A percentile compares a stretch with the other conserved stretches of the same genome.
These are phyloP conservation scores for Heliconius charithonia DNA, from an alignment of 2,888 invertebrate species.

Conservation along the genomic window DNA sequence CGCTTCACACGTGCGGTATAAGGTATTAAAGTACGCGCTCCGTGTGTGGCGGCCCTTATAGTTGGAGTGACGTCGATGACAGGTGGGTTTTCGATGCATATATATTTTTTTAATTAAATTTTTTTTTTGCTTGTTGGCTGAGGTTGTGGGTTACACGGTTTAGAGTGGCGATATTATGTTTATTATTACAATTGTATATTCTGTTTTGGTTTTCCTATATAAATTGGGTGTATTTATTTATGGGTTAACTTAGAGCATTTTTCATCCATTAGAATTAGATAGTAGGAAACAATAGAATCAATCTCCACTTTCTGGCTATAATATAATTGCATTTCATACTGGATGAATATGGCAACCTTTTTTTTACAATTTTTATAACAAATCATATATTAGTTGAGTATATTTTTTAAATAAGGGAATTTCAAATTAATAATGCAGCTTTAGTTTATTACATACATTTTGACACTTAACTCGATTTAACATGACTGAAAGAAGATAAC, in stretches of 20 bases:
- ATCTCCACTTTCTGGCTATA: not conserved
- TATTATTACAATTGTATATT: not conserved
- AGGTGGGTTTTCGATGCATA: conserved; percentile 16
- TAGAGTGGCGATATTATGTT: not conserved
- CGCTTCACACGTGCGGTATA: not conserved
- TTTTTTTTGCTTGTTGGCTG: conserved; percentile 16
- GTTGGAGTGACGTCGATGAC: conserved; percentile 19
- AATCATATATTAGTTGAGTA: too few species aligned
- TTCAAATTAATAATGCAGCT: too few species aligned
- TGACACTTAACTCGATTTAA: too few species aligned
- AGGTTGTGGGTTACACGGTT: conserved; percentile 11
- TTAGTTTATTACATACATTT: too few species aligned
- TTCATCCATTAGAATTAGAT: not conserved
- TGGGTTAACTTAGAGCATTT: not conserved
- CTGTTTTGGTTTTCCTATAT: not conserved
- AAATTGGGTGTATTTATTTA: not conserved
- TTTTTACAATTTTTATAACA: not conserved
- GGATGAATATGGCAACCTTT: not conserved
- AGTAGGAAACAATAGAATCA: not conserved
- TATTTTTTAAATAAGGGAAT: too few species aligned
- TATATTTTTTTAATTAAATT: not conserved
- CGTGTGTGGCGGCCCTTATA: conserved; percentile 25
- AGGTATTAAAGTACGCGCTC: not conserved
- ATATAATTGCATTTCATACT: not conserved
- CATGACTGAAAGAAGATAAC: too few species aligned